Percentiles rank a stretch among this genome's conserved stretches.
phyloP scores from a whole-genome alignment of 2,113 vertebrate species.

The Felis catus region F.catus_Fca126_mat1.0 CM031412.1:31238501-31239000 shows the following conservation, averaged over 20 bases:
- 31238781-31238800: not conserved
- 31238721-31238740: no score
- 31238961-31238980: not conserved
- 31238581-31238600: not conserved
- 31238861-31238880: not conserved
- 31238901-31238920: not conserved
- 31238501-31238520: not conserved
- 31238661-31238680: not conserved
- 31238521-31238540: not conserved
- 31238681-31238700: not conserved
- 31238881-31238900: not conserved
- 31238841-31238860: not conserved
- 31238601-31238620: not conserved
- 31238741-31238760: no score
- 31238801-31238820: rapidly evolving
- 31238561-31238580: not conserved
- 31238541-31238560: not conserved
- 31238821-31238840: not conserved
- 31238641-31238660: not conserved
- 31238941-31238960: not conserved
- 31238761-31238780: not conserved
- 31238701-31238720: no score
- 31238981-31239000: not conserved
- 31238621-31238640: not conserved
- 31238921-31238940: not conserved